Evolutionary conservation across 53 echinoderm and acorn worm genomes (phyloP), one percentile per base, ranked within the genome.

Genomic region (Hippasteria phrygiana): DNA sequence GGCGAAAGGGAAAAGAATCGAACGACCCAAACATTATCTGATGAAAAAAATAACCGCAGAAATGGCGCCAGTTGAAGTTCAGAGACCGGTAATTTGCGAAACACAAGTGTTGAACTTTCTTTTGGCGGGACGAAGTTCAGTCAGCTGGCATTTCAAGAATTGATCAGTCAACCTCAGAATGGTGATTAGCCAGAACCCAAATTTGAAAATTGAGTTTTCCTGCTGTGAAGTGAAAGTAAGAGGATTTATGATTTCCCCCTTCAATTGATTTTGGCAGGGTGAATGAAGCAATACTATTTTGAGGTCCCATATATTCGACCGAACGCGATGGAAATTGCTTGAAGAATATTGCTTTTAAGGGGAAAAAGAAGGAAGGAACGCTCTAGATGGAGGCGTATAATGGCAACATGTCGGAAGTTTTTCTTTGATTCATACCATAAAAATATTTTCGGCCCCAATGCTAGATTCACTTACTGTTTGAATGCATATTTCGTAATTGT

Each of bases 101-200:
- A 67, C 34, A 31, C 69, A 67, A 67, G 32, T 34, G n/a, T 35
- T 67, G 10, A 35, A 12, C 69, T 13, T 67, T 67, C 34, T 35
- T 3, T 2, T 11, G 64, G 69, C 69, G 16, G 34, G 34, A 24
- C 3, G 59, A 59, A 24, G 1, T 59, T 24, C n/a, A 9, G 22
- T 26, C 69, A 35, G 36, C 34, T 67, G 69, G 17, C 69, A 67
- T 67, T 67, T 67, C 69, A 67, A 67, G 13, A 67, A 67, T 35
- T 16, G 36, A 67, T 67, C 37, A 67, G 27, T 67, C 34, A 7
- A 22, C 34, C 34, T 8, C 8, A 28, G 27, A 31, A 31, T 5
- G 69, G 34, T 67, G 69, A 35, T 59, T 59, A 17, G 8, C 26
- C 26, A 59, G 59, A 17, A 20, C 59, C 8, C 22, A 59, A 59